Evolutionary conservation across 2,113 vertebrate genomes (phyloP).

Genomic region (Halcyon senegalensis): DNA sequence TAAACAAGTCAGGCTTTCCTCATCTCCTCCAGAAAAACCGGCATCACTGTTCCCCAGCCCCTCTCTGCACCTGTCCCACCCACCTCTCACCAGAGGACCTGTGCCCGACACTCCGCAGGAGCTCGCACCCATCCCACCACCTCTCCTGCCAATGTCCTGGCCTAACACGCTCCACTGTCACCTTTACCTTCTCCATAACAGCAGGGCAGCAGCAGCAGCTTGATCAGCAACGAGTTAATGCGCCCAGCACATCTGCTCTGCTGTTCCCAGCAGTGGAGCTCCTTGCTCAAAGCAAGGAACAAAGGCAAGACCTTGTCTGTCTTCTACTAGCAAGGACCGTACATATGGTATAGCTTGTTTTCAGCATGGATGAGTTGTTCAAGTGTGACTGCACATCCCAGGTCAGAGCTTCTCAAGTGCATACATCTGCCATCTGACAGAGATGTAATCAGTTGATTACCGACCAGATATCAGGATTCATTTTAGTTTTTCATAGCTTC

Average conservation of each 20-base stretch:
- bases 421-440: background rate
- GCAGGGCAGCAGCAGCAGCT: background rate
- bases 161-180: accelerated
- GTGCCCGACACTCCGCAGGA: background rate
- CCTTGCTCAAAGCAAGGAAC: background rate
- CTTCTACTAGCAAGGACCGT: background rate
- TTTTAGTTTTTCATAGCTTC: background rate
- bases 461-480: background rate
- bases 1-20: background rate
- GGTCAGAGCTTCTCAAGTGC: background rate
- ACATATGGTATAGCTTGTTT: background rate
- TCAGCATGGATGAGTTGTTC: background rate
- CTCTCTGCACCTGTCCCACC: background rate
- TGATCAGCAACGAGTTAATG: accelerated
- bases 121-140: background rate
- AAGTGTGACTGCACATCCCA: background rate
- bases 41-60: background rate
- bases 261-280: background rate
- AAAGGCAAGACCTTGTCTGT: background rate
- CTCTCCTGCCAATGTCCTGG: background rate
- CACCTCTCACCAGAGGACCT: background rate
- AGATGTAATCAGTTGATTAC: background rate
- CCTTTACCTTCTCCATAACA: background rate
- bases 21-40: background rate
- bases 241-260: background rate